Base-by-base conservation (phyloP, 2,797 vertebrate species). In the Cyclopterus lumpus region DNA sequence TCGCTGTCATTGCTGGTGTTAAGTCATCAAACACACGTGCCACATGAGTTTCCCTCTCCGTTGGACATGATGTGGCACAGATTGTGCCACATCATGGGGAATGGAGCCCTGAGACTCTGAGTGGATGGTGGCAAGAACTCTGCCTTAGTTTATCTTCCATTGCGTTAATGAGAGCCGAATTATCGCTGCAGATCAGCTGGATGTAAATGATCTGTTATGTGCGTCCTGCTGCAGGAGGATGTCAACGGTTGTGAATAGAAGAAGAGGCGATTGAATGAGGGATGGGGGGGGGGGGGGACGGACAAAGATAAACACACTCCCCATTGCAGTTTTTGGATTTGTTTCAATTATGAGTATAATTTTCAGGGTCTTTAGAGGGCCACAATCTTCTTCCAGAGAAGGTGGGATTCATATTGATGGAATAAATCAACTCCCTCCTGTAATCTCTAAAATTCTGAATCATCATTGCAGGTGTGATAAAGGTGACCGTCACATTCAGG, bases 101-200 rank as follows among this genome's bases (percentile, higher is more conserved):
- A 48, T 14, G 12, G 22, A 44, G 24, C 28, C 38, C 12, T 54
- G 65, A 48, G 62, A 62, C 30, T 77, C 40, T 24, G 22, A 64
- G 30, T 68, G 0, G 6, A 66, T 65, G 62, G 67, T 75, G 57
- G 62, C 53, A 34, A 68, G 51, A 73, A 71, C 42, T 66, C 58
- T 63, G 71, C 75, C 64, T 88, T 57, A 24, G 58, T 78, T 83
- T 73, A 57, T 84, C 68, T 68, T 74, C 62, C 32, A 5, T 15
- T n/a, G 57, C 67, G 79, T 76, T 79, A 78, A 82, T 65, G 71
- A 79, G 71, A 71, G 58, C 67, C 16, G 36, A 42, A 11, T 44
- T 57, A 60, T 48, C 30, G 68, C 40, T 2, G 10, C 51, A 69
- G 57, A 88, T 77, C 83, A 73, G 82, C 72, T 84, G 84, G 86